A percentile compares a stretch with the other conserved stretches of the same genome.
phyloP scores from a whole-genome alignment of 1,140 invertebrate genomes.

The Eciton burchellii region DNA sequence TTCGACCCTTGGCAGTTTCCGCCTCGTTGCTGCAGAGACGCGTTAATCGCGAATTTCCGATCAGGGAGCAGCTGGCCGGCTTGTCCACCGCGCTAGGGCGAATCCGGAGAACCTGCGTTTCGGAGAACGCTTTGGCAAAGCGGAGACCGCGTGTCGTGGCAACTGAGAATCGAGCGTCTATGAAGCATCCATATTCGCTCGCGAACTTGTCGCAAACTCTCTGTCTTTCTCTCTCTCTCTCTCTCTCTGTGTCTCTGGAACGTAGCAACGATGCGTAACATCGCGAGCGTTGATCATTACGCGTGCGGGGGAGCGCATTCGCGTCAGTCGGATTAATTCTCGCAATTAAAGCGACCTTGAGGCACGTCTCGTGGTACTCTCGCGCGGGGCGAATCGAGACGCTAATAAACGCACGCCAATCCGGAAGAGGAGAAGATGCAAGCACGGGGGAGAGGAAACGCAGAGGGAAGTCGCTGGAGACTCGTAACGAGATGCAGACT shows the following conservation, averaged over 20 bases:
- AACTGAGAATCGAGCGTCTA: too few species aligned
- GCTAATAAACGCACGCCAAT: constrained; percentile 12
- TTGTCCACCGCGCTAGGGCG: not conserved
- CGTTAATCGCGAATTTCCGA: not conserved
- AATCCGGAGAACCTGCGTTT: too few species aligned
- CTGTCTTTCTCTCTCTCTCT: not conserved
- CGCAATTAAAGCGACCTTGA: constrained; percentile 51
- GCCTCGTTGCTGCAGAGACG: not conserved
- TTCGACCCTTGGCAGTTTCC: not conserved
- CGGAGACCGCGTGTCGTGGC: too few species aligned
- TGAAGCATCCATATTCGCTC: too few species aligned
- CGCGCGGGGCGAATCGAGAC: constrained; percentile 5
- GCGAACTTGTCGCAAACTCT: too few species aligned
- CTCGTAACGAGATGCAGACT: too few species aligned
- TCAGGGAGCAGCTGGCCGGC: not conserved
- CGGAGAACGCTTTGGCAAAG: too few species aligned
- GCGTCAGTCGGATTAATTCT: constrained; percentile 35
- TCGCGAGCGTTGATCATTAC: not conserved
- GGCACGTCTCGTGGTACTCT: constrained; percentile 16
- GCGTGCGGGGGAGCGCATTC: not conserved
- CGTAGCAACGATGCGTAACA: not conserved
- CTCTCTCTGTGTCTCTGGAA: not conserved
- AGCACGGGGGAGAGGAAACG: not conserved
- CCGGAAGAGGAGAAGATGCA: not conserved
- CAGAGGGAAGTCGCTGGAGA: not conserved